Evolutionary conservation across 1,140 invertebrate species (phyloP).

Genomic region (Orussus abietinus): DNA sequence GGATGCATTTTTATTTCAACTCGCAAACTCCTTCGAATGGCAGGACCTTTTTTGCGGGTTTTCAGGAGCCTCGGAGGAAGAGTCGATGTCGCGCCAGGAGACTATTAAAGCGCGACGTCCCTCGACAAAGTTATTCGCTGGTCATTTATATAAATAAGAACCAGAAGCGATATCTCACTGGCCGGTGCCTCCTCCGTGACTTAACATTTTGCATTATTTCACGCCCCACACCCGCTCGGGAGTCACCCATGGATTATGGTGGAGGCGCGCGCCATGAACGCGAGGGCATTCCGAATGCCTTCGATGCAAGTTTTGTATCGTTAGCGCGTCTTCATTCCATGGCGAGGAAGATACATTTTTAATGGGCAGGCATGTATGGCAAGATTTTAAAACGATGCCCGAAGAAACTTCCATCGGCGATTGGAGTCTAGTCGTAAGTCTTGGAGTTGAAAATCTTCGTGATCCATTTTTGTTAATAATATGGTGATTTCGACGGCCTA

Average conservation of each 20-base stretch:
- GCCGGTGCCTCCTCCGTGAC: slow-evolving; percentile 40
- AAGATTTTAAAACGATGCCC: too few relatives aligned
- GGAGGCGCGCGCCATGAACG: slow-evolving; percentile 13
- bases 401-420: too few relatives aligned
- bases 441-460: too few relatives aligned
- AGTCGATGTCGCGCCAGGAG: slow-evolving; percentile 18
- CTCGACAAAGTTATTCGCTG: slow-evolving; percentile 46
- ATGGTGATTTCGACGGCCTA: too few relatives aligned
- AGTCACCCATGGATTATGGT: slow-evolving; percentile 17
- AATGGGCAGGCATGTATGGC: too few relatives aligned
- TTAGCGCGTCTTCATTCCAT: slow-evolving; percentile 46
- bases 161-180: slow-evolving; percentile 53
- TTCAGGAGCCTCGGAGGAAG: slow-evolving; percentile 14
- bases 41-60: too few relatives aligned
- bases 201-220: slow-evolving; percentile 47
- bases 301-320: too few relatives aligned
- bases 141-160: slow-evolving; percentile 57
- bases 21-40: too few relatives aligned
- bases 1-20: too few relatives aligned
- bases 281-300: slow-evolving; percentile 36
- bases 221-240: slow-evolving; percentile 24
- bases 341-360: slow-evolving; percentile 37
- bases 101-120: neutral
- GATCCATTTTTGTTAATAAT: too few relatives aligned
- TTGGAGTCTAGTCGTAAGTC: too few relatives aligned